Percentiles rank a stretch among this genome's conserved stretches.
These are phyloP conservation scores for Tachina grossa DNA, from an alignment of 2,888 invertebrate genomes.

Conservation along the genomic window DNA sequence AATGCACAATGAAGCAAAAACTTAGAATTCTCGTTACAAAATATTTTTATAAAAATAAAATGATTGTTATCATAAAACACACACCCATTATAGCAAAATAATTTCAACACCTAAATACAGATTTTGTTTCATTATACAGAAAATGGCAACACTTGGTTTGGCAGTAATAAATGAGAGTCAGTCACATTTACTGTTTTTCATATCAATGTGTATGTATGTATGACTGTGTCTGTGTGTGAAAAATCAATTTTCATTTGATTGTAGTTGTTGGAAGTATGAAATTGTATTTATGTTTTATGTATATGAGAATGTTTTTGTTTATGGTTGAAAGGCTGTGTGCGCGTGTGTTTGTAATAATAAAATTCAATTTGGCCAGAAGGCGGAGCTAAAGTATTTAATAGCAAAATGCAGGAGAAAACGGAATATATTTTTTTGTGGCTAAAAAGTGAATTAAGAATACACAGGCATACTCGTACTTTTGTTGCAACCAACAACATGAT, in stretches of 20 bases:
- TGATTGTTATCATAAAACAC: no score
- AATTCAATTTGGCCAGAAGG: constrained; percentile 75
- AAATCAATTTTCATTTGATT: constrained; percentile 41
- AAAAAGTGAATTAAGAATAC: constrained; percentile 45
- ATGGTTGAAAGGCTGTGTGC: not conserved
- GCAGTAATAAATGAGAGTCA: constrained; percentile 14
- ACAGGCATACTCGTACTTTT: not conserved
- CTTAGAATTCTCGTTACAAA: no score
- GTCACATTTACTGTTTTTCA: constrained; percentile 14
- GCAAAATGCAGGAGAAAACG: constrained; percentile 52
- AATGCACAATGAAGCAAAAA: no score
- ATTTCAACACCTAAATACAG: no score
- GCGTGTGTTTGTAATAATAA: constrained; percentile 32
- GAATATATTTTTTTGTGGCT: constrained; percentile 72
- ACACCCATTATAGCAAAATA: no score
- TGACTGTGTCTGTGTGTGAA: not conserved
- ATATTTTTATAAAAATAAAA: no score
- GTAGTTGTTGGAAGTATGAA: constrained; percentile 32
- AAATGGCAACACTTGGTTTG: no score
- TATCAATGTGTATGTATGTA: not conserved
- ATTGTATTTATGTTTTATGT: constrained; percentile 23
- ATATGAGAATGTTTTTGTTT: constrained; percentile 2
- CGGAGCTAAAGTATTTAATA: constrained; percentile 75
- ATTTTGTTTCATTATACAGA: no score
- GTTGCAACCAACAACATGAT: constrained; percentile 60